Evolutionary conservation across 2,888 invertebrate species (phyloP), one percentile per base, ranked within the genome.

Genomic region (Papilio protenor): DNA sequence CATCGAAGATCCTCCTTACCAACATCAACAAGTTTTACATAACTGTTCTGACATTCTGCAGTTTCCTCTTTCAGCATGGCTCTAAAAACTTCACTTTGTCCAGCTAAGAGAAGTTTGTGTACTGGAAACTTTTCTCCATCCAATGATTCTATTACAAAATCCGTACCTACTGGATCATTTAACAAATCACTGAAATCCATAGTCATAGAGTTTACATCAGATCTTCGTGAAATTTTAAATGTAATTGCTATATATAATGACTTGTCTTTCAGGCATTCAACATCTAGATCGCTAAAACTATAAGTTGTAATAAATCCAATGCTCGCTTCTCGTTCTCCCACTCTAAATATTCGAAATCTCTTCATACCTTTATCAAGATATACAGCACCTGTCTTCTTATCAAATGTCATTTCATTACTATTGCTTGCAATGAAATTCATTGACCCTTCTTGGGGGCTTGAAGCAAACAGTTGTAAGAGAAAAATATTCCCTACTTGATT

Each of bases 31-130:
- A 94, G 85, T 80, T 90, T 92, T 0, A 94, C 92, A 81, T 83
- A 88, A 74, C 87, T 89, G 75, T 90, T 93, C 81, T 90, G 89
- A 79, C 91, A 91, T 80, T 94, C 94, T 0, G 91, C 92, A 0
- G 92, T 94, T 47, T 93, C 93, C 57, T 90, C 91, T 80, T 91
- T 92, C 0, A 94, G 84, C 94, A 94, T 94, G 14, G 94, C 94
- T 81, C 91, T 92, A 80, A 94, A 94, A 0, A 94, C 93, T 77
- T 94, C 94, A 80, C 94, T 94, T 75, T 91, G 89, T 0, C 88
- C 87, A 61, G 87, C 86, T 5, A 94, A 81, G 4, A 94, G 83
- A 1, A 86, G 82, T 84, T 90, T 92, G 81, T 94, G 94, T 11
- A 93, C 91, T 77, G 86, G 80, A 77, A 93, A 94, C 82, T 90